Base-by-base conservation (phyloP, 2,113 vertebrate genomes). In the Reinhardtius hippoglossoides region DNA sequence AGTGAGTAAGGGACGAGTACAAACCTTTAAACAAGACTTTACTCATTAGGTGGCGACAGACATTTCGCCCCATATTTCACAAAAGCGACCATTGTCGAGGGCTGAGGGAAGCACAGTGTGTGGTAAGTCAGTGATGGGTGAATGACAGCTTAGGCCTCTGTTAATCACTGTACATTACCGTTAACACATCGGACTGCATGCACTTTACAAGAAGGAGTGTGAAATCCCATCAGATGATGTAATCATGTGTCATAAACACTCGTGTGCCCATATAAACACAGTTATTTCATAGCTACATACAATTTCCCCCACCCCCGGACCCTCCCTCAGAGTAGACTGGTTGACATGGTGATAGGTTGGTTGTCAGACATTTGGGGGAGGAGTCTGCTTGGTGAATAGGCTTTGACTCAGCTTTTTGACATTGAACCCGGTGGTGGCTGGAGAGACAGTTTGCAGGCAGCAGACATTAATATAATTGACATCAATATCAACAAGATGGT, bases 391-490 rank as follows among this genome's bases (percentile, higher is more conserved):
- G 54, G 67, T 9, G 12, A 81, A 81, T 52, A 70, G 61, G 67
- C 71, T 88, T 74, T 85, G 82, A 93, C 76, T 91, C 83, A 71
- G 85, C 72, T 72, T 21, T 83, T 74, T 83, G 73, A 58, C 81
- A 71, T 15, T 58, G 46, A 71, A 52, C 26, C 44, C 63, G 21
- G 3, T 74, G 74, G 61, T 57, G 62, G 50, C 60, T 63, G 37
- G 40, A 50, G 20, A 63, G 61, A 78, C 10, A 59, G 1, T 16
- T 66, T 16, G 16, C 81, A 87, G 40, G 12, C 75, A 31, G 6
- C 31, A 7, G 5, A 7, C 5, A 31, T 31, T 7, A 31, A 31
- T 31, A 31, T 31, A 31, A 7, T 31, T 7, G 31, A 80, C 55
- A 65, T 35, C 20, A 69, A 64, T 42, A 57, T 23, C 74, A 74